Conservation (phyloP, 2,113 vertebrate species). For the Lophochroa leadbeateri region DNA sequence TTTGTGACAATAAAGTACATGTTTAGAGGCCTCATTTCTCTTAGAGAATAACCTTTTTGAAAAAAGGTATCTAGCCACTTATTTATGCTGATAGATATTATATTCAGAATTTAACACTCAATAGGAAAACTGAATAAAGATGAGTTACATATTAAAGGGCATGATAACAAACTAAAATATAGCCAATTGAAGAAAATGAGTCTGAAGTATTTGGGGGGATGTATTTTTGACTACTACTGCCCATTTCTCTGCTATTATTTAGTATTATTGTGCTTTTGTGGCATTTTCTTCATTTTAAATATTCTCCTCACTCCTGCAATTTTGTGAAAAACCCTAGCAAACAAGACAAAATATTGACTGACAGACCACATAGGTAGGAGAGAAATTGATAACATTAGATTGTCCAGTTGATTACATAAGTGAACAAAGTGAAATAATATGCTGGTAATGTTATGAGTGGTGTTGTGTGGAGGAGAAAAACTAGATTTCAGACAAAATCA, state of each 20-base stretch:
- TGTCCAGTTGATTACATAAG: not conserved
- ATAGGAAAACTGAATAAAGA: not conserved
- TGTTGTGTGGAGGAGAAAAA: not conserved
- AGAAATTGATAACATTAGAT: not conserved
- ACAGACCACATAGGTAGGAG: not conserved
- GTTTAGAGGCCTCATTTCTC: not conserved
- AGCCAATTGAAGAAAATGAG: not conserved
- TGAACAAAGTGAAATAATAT: not conserved
- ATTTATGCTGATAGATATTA: not conserved
- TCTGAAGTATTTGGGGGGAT: not conserved
- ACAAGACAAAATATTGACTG: slow-evolving; percentile 20
- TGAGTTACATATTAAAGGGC: not conserved
- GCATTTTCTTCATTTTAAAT: not conserved
- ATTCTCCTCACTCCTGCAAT: not conserved
- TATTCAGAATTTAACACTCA: not conserved
- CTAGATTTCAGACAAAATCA: not conserved
- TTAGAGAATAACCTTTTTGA: not conserved
- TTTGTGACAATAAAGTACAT: not conserved
- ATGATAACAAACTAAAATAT: not conserved
- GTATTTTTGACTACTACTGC: not conserved
- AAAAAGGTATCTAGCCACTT: not conserved
- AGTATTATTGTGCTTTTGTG: not conserved
- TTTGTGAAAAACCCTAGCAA: not conserved
- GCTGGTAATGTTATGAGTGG: not conserved
- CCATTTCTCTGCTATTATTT: not conserved